These are phyloP conservation scores for Plebejus argus DNA, from an alignment of 2,888 invertebrate species.

Conservation along the genomic window DNA sequence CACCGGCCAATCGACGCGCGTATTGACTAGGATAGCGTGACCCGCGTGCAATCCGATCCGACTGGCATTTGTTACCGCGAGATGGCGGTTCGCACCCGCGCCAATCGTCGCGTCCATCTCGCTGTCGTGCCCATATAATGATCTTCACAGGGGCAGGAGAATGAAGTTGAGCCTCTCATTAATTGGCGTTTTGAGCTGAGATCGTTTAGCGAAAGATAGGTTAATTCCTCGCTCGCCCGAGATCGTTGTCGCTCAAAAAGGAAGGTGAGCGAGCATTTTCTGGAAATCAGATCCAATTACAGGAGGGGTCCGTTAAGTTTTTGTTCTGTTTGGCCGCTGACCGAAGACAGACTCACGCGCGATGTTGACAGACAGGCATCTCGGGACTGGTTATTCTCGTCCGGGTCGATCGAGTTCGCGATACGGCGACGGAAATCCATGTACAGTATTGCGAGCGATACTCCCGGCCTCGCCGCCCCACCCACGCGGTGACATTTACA, in stretches of 20 bases:
- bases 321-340: conserved; percentile 75
- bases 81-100: conserved; percentile 73
- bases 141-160: conserved; percentile 80
- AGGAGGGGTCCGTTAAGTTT: conserved; percentile 75
- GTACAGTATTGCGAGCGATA: conserved; percentile 62
- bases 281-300: conserved; percentile 82
- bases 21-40: conserved; percentile 78
- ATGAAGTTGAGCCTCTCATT: conserved; percentile 81
- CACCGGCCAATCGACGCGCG: conserved; percentile 71
- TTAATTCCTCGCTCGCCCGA: conserved; percentile 77
- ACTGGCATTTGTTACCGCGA: conserved; percentile 77
- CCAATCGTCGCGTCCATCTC: conserved; percentile 80
- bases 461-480: conserved; percentile 64
- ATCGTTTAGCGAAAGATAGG: conserved; percentile 79
- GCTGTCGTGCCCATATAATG: conserved; percentile 81
- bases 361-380: conserved; percentile 69
- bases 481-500: conserved; percentile 79
- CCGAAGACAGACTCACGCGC: conserved; percentile 59
- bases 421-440: conserved; percentile 47
- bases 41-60: conserved; percentile 77
- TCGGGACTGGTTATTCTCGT: conserved; percentile 52
- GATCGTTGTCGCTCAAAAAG: conserved; percentile 80
- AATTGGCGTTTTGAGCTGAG: conserved; percentile 81
- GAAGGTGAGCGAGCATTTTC: conserved; percentile 78
- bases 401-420: conserved; percentile 52